Conservation (phyloP, 2,113 vertebrate genomes). For the Phasianus colchicus region DNA sequence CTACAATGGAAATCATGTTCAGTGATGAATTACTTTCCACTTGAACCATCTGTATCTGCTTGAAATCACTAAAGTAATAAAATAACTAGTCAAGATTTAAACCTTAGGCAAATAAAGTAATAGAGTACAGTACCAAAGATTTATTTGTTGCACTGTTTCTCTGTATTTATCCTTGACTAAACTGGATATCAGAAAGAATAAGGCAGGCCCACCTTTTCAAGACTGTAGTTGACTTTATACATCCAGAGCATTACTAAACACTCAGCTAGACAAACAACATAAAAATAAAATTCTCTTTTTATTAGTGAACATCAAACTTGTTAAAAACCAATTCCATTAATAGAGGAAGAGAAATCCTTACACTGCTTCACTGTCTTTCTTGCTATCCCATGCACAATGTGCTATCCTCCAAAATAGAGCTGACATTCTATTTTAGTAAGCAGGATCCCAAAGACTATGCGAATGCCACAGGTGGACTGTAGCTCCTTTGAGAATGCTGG, state of each 20-base stretch:
- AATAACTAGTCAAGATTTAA: neutral
- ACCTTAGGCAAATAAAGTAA: neutral
- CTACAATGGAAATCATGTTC: neutral
- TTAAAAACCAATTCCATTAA: neutral
- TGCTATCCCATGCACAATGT: neutral
- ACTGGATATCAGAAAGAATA: neutral
- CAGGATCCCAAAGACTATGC: neutral
- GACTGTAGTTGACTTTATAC: neutral
- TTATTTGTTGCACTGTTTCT: neutral
- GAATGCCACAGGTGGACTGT: neutral
- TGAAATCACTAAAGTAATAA: neutral
- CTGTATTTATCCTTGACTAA: neutral
- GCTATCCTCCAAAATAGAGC: neutral
- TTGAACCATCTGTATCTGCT: neutral
- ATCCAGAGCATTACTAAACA: neutral
- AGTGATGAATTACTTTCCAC: neutral
- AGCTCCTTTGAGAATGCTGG: rapidly evolving
- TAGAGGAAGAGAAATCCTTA: neutral
- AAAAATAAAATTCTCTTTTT: neutral
- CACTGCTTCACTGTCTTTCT: neutral
- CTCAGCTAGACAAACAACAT: neutral
- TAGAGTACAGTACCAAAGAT: neutral
- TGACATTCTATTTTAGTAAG: neutral
- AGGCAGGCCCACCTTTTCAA: neutral
- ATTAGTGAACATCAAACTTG: neutral